Percentiles rank a stretch among this genome's conserved stretches.
Evolutionary conservation across 2,888 invertebrate species (phyloP).

Genomic region (Theristus sp.): DNA sequence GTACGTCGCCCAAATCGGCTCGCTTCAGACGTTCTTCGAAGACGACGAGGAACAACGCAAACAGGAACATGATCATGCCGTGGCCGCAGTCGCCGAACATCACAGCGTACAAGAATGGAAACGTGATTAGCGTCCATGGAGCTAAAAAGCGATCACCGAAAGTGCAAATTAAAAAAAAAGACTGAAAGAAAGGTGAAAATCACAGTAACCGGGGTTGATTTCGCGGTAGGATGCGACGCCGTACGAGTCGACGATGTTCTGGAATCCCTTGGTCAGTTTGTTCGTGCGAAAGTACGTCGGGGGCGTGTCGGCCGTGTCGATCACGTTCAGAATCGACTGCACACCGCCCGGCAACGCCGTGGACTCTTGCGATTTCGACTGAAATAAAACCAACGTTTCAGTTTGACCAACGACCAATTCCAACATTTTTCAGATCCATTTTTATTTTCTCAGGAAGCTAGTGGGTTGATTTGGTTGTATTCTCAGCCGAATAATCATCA

Average conservation of each 20-base stretch:
- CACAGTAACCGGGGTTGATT: constrained; percentile 88
- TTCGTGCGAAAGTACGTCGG: constrained; percentile 90
- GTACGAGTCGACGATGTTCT: constrained; percentile 82
- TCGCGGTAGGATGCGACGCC: constrained; percentile 87
- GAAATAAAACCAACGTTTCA: neutral
- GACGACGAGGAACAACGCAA: constrained; percentile 80
- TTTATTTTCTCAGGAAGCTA: too few relatives aligned
- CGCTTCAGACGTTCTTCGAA: constrained; percentile 60
- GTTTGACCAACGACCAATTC: too few relatives aligned
- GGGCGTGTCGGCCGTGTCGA: constrained; percentile 67
- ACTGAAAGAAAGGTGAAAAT: too few relatives aligned
- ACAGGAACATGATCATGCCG: constrained; percentile 68
- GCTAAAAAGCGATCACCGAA: constrained; percentile 38
- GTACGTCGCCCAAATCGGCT: neutral
- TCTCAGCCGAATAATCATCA: too few relatives aligned
- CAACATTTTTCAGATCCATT: too few relatives aligned
- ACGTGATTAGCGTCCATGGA: constrained; percentile 87
- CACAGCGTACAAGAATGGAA: constrained; percentile 87
- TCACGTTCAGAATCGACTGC: constrained; percentile 81
- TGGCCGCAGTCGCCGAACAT: constrained; percentile 99
- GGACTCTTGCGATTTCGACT: neutral
- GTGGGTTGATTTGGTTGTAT: too few relatives aligned
- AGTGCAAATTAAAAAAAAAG: too few relatives aligned
- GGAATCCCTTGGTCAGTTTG: constrained; percentile 86
- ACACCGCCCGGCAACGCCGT: constrained; percentile 38